phyloP scores from a whole-genome alignment of 2,888 invertebrate genomes.

The Phengaris alcon region DNA sequence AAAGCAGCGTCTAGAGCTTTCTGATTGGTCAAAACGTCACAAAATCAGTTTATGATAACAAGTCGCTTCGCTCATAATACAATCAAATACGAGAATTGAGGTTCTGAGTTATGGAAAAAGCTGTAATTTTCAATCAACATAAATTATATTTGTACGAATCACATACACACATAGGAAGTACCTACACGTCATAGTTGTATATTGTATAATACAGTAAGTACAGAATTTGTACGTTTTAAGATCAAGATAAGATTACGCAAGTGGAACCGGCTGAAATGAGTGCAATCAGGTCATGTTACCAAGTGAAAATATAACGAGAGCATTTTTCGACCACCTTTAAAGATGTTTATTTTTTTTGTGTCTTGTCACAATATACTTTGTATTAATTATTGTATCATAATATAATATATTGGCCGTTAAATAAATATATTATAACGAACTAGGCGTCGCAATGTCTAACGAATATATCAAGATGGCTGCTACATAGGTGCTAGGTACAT shows the following conservation, averaged over 20 bases:
- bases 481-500: too few species aligned
- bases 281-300: not conserved
- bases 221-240: not conserved
- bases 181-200: not conserved
- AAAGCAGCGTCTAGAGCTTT: too few species aligned
- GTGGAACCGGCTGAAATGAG: not conserved
- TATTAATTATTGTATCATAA: too few species aligned
- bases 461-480: too few species aligned
- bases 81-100: too few species aligned
- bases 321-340: not conserved
- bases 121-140: not conserved
- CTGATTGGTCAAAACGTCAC: too few species aligned
- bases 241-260: not conserved
- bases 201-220: not conserved
- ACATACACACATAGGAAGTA: not conserved
- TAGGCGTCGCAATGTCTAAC: too few species aligned
- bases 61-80: too few species aligned
- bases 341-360: not conserved
- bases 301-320: not conserved
- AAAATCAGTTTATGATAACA: too few species aligned
- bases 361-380: too few species aligned
- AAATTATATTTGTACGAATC: not conserved
- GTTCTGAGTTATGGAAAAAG: not conserved
- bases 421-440: too few species aligned
- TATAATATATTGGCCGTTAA: too few species aligned